Evolutionary conservation across 2,113 vertebrate genomes (phyloP).

Genomic region (Alouatta palliata): DNA sequence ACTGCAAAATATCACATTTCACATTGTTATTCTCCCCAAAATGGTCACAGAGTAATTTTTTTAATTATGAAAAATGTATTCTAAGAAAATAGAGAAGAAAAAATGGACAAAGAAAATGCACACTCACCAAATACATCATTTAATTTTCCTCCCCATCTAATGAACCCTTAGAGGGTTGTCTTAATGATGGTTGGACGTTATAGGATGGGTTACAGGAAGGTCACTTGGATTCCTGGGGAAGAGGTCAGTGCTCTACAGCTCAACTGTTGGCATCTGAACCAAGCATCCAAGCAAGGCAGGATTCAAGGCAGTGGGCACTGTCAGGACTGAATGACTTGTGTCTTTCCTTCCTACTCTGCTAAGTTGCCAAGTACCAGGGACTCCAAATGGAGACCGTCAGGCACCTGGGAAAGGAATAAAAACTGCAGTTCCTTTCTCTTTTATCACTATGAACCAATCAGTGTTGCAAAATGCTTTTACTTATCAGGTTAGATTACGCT

Average conservation of each 20-base stretch:
- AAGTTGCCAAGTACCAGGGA: too few relatives aligned
- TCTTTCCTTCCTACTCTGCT: neutral
- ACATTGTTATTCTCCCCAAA: neutral
- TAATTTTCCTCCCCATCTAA: neutral
- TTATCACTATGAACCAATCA: fast-evolving
- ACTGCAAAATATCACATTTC: neutral
- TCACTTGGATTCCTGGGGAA: fast-evolving
- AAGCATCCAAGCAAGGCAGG: neutral
- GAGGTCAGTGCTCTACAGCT: fast-evolving
- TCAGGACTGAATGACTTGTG: neutral
- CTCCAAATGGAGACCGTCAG: neutral
- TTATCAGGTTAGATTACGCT: neutral
- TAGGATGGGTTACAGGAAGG: neutral
- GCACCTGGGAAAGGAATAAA: neutral
- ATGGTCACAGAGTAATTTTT: neutral
- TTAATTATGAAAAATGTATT: conserved; percentile 38
- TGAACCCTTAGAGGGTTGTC: neutral
- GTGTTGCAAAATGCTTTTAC: neutral
- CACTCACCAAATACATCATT: neutral
- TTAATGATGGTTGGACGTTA: neutral
- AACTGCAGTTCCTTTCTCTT: neutral
- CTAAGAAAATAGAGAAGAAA: conserved; percentile 40
- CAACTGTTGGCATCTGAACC: too few relatives aligned
- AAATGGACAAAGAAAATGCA: neutral
- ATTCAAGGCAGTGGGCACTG: too few relatives aligned